A percentile compares a stretch with the other conserved stretches of the same genome.
phyloP scores from a whole-genome alignment of 2,113 vertebrate genomes.

The Xenopus borealis region DNA sequence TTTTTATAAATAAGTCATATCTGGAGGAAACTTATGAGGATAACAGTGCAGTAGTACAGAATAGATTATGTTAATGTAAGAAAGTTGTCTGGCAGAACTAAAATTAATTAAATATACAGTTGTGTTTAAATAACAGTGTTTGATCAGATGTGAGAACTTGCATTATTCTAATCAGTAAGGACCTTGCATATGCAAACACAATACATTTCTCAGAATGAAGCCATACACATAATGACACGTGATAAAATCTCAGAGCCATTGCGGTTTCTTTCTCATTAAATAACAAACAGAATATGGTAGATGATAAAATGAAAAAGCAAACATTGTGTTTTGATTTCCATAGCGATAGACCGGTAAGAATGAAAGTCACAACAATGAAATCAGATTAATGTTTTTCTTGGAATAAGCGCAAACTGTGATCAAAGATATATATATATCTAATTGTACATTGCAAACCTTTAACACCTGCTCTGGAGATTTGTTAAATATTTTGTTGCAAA shows the following conservation, averaged over 20 bases:
- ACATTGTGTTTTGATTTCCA: no score
- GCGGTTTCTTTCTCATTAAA: constrained; percentile 17
- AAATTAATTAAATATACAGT: constrained; percentile 21
- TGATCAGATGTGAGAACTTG: constrained; percentile 18
- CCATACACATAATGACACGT: constrained; percentile 14
- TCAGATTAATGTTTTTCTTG: no score
- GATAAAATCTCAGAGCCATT: constrained; percentile 27
- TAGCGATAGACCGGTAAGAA: no score
- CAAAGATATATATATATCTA: no score
- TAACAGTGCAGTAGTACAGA: not conserved
- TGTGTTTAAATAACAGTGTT: constrained; percentile 16
- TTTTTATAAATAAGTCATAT: no score
- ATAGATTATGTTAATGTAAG: constrained; percentile 11
- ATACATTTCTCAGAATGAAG: constrained; percentile 3
- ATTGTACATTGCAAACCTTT: no score
- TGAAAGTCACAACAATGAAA: no score
- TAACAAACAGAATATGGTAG: constrained; percentile 1
- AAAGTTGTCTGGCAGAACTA: not conserved
- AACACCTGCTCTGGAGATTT: no score
- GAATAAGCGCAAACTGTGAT: no score
- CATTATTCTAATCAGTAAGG: constrained; percentile 33
- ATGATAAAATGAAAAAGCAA: constrained; percentile 13
- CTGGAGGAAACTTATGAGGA: not conserved
- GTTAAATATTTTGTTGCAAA: no score
- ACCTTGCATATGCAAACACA: constrained; percentile 13